These are phyloP conservation scores for Julus scanicus DNA, from an alignment of 2,888 invertebrate genomes.

Conservation along the genomic window DNA sequence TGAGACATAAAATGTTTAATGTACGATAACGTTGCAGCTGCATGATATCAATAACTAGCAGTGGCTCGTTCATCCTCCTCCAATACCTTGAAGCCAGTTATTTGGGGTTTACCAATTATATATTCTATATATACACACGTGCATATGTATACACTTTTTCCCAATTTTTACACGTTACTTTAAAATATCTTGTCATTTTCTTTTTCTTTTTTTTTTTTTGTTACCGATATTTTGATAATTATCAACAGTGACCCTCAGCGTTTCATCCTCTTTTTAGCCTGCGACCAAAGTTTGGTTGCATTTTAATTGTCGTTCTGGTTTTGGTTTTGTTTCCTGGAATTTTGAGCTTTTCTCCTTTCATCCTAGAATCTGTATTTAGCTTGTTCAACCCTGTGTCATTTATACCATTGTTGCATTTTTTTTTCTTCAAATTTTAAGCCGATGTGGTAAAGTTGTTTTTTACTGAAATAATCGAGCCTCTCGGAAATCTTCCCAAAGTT, in stretches of 20 bases:
- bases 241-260: not conserved
- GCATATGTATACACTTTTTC: not conserved
- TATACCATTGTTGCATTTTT: not conserved
- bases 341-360: not conserved
- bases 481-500: not conserved
- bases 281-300: not conserved
- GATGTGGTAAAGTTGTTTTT: not conserved
- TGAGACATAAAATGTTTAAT: constrained; percentile 10
- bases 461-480: not conserved
- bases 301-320: not conserved
- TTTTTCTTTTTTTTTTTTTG: not conserved
- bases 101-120: constrained; percentile 41
- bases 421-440: not conserved
- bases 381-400: not conserved
- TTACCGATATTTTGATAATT: constrained; percentile 16
- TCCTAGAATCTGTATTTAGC: not conserved
- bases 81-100: constrained; percentile 23
- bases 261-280: not conserved
- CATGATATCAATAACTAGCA: constrained; percentile 12
- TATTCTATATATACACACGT: constrained; percentile 41
- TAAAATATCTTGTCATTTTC: constrained; percentile 23
- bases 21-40: constrained; percentile 12
- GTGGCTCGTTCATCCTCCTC: constrained; percentile 13
- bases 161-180: not conserved
- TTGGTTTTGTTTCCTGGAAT: not conserved